Base-by-base conservation (phyloP, 1,140 invertebrate species). In the Drosophila mojavensis region DNA sequence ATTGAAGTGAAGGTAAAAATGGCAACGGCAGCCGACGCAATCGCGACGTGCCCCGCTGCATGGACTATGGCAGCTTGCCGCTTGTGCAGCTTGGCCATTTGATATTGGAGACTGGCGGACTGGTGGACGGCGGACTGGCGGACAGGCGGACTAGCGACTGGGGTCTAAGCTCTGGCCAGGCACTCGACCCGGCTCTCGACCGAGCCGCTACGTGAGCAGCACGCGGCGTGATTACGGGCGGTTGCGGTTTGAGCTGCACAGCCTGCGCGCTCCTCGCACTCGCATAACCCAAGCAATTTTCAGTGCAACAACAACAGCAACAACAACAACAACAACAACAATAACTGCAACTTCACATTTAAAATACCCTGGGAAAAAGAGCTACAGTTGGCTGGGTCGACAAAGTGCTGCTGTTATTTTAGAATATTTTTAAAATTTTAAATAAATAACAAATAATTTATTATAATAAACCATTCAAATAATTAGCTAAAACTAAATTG, bases 121-220 rank as follows among this genome's bases (percentile, higher is more conserved):
- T 20, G 17, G 43, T 1, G 28, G 9, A 54, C 50, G 24, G 47
- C n/a, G 7, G 36, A 47, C 43, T n/a, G 17, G 43, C 15, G 17
- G 36, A 30, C 50, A 20, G 53, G 53, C 2, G n/a, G 15, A 54
- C 33, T 33, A 33, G 33, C 33, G 33, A 41, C 59, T 48, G 45
- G 20, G 58, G 58, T 47, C 58, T 47, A 13, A 41, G 43, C 15
- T 28, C 43, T 62, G 47, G 61, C 20, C 61, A 17, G 45, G 33
- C 55, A 53, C 78, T 72, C 55, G 60, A 70, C 47, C 71, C 58
- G 48, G 48, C 60, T 64, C 55, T 54, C 78, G 59, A 81, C 81
- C 81, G 78, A 81, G 70, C 54, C 61, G 66, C 83, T 86, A 86
- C 83, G 83, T 86, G 82, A 88, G 82, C 72, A 77, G 79, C 82